These are phyloP conservation scores for Oncorhynchus gorbuscha DNA, from an alignment of 2,113 vertebrate genomes.

Conservation along the genomic window DNA sequence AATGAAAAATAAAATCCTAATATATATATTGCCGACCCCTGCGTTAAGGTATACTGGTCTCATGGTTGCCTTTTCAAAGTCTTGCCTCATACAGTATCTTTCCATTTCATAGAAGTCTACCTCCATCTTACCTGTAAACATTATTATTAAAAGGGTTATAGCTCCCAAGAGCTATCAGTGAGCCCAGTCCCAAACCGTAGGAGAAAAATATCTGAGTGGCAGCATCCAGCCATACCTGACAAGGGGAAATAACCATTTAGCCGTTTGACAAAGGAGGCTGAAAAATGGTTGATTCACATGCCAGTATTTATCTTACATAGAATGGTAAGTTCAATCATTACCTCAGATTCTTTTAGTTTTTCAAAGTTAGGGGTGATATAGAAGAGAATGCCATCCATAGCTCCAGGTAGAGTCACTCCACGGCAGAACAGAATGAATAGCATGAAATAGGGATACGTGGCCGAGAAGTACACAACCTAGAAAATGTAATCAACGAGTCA, in stretches of 20 bases:
- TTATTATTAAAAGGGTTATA: constrained; percentile 98
- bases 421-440: constrained; percentile 96
- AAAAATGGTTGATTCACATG: constrained; percentile 1
- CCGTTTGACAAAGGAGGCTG: neutral
- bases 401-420: constrained; percentile 94
- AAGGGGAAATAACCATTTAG: constrained; percentile 42
- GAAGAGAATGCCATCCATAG: constrained; percentile 91
- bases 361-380: constrained; percentile 96
- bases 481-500: constrained; percentile 28
- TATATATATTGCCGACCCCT: too few relatives aligned
- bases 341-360: constrained; percentile 96
- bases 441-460: constrained; percentile 98
- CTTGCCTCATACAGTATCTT: neutral
- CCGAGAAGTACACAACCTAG: constrained; percentile 98
- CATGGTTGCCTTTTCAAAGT: neutral
- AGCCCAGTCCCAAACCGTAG: constrained; percentile 94
- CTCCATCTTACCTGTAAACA: constrained; percentile 87
- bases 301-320: constrained; percentile 19
- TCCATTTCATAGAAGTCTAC: neutral
- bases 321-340: constrained; percentile 58
- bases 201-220: constrained; percentile 99
- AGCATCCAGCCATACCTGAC: constrained; percentile 96
- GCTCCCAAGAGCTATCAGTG: constrained; percentile 95
- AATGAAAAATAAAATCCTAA: too few relatives aligned
- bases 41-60: neutral